These are phyloP conservation scores for Laspeyria flexula DNA, from an alignment of 2,888 invertebrate genomes.

Conservation along the genomic window DNA sequence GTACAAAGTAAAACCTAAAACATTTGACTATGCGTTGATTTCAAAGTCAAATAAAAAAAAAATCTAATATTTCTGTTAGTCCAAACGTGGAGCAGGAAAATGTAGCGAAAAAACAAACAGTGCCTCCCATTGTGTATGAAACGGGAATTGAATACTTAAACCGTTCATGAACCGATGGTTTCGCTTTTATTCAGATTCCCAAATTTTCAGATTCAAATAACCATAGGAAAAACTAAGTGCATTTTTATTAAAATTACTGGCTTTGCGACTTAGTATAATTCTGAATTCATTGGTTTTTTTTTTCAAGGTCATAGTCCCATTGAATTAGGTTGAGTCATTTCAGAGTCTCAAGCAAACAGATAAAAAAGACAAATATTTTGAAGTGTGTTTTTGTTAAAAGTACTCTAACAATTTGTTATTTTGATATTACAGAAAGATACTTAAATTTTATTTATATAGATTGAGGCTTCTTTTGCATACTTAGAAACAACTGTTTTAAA, in stretches of 20 bases:
- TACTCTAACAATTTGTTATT: no score
- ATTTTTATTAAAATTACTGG: background rate
- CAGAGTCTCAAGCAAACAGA: no score
- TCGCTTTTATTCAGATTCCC: conserved; percentile 9
- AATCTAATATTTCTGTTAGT: background rate
- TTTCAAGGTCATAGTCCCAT: no score
- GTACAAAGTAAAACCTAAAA: background rate
- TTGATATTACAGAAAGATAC: no score
- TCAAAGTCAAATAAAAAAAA: background rate
- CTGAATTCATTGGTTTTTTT: no score
- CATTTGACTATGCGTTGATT: background rate
- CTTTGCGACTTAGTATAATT: no score
- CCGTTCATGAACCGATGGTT: conserved; percentile 12
- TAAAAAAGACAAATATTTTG: no score
- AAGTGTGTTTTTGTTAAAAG: no score
- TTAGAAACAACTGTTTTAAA: no score
- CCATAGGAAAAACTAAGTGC: background rate
- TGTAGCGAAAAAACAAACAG: background rate
- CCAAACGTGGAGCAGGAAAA: background rate
- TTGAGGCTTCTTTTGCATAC: no score
- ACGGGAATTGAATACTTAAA: conserved; percentile 34
- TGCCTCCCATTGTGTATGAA: conserved; percentile 8
- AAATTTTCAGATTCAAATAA: background rate
- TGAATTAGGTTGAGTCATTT: no score
- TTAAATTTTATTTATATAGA: no score